These are phyloP conservation scores for Dynastes grantii DNA, from an alignment of 2,888 invertebrate genomes.

Conservation along the genomic window DNA sequence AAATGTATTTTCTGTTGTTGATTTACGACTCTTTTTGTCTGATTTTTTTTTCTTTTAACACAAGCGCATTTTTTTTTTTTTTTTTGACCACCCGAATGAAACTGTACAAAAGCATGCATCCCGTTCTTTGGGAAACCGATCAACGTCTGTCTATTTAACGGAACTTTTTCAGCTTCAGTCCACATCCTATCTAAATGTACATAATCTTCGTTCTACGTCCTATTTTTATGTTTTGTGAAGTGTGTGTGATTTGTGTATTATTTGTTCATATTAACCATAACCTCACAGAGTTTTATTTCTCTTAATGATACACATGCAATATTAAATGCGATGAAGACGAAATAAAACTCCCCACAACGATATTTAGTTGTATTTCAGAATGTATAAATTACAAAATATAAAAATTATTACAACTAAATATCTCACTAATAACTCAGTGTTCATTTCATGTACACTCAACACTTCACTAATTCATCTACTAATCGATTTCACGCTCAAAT, in stretches of 20 bases:
- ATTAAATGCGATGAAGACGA: not conserved
- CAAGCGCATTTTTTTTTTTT: constrained; percentile 40
- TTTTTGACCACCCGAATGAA: constrained; percentile 33
- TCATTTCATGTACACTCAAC: constrained; percentile 51
- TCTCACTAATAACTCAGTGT: constrained; percentile 34
- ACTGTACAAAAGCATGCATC: constrained; percentile 50
- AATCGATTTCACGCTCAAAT: constrained; percentile 31
- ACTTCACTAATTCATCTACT: constrained; percentile 50
- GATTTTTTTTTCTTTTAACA: constrained; percentile 36
- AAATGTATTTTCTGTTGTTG: constrained; percentile 10
- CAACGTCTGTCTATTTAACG: constrained; percentile 18
- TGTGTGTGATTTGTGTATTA: constrained; percentile 47
- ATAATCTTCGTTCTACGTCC: constrained; percentile 11
- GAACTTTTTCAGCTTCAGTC: constrained; percentile 43
- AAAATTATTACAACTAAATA: constrained; percentile 34
- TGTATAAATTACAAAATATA: not conserved
- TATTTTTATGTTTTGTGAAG: constrained; percentile 45
- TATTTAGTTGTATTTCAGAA: constrained; percentile 36
- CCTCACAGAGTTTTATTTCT: constrained; percentile 30
- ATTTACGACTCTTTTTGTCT: constrained; percentile 4
- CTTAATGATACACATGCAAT: not conserved
- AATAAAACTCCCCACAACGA: constrained; percentile 16
- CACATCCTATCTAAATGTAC: constrained; percentile 41
- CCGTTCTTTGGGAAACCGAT: constrained; percentile 25
- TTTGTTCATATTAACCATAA: constrained; percentile 9